Evolutionary conservation across 2,113 vertebrate species (phyloP).

Genomic region (Semnornis frantzii): DNA sequence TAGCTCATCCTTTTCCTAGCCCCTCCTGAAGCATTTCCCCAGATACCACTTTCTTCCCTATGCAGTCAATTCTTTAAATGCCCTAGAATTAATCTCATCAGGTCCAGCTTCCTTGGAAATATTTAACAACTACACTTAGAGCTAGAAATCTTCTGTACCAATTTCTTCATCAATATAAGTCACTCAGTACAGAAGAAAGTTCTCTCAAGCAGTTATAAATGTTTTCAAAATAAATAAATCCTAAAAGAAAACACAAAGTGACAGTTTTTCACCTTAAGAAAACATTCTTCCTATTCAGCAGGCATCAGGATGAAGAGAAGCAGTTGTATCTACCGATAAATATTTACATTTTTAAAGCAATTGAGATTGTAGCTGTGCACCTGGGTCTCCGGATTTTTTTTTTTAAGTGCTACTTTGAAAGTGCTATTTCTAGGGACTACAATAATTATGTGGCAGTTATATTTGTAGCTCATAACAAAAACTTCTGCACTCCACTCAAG

Average conservation of each 20-base stretch:
- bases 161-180: not conserved
- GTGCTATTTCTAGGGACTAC: not conserved
- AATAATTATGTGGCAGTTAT: not conserved
- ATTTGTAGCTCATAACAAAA: not conserved
- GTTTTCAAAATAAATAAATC: conserved; percentile 50
- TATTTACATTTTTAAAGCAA: conserved; percentile 35
- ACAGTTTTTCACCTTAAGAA: not conserved
- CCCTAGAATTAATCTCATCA: not conserved
- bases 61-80: not conserved
- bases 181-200: not conserved
- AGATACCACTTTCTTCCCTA: not conserved
- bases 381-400: not conserved
- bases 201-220: conserved; percentile 40
- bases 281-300: not conserved
- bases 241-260: conserved; percentile 54
- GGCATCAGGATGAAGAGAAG: conserved; percentile 20
- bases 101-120: not conserved
- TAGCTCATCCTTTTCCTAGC: not conserved
- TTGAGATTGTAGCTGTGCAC: not conserved
- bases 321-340: conserved; percentile 34
- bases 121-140: not conserved
- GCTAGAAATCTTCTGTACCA: not conserved
- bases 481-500: not conserved
- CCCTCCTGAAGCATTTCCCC: not conserved
- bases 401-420: not conserved